phyloP scores from a whole-genome alignment of 2,888 invertebrate species.

The Nephrotoma flavescens region DNA sequence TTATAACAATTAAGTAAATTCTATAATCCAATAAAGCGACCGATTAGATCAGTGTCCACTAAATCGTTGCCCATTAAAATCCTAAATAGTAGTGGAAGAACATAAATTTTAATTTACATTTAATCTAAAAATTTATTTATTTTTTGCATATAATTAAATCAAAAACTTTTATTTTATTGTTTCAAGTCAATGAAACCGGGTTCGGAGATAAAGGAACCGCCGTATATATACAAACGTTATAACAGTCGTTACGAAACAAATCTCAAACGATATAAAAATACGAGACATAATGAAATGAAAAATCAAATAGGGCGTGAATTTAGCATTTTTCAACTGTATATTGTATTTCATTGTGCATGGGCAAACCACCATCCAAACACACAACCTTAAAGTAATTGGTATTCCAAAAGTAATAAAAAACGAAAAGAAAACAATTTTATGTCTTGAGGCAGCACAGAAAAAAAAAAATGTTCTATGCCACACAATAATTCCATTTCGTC shows the following conservation, averaged over 20 bases:
- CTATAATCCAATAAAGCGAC: neutral
- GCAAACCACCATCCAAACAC: neutral
- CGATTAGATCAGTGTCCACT: neutral
- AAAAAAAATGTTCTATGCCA: neutral
- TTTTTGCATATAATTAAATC: neutral
- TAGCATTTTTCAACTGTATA: neutral
- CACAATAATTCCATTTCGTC: neutral
- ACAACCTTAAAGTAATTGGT: neutral
- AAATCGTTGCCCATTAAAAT: neutral
- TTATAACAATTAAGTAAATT: neutral
- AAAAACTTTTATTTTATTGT: neutral
- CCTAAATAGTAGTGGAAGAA: neutral
- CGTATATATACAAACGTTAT: neutral
- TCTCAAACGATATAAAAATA: neutral
- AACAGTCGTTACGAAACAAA: neutral
- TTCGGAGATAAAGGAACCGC: neutral
- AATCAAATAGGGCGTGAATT: neutral
- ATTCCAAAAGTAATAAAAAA: neutral
- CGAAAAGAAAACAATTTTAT: neutral
- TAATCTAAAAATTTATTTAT: neutral
- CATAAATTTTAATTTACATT: neutral
- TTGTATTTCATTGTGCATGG: neutral
- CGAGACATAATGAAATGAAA: neutral
- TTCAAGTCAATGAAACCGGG: neutral
- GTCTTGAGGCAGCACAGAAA: neutral